Evolutionary conservation across 2,113 vertebrate species (phyloP), one percentile per base, ranked within the genome.

Genomic region (Peromyscus californicus): DNA sequence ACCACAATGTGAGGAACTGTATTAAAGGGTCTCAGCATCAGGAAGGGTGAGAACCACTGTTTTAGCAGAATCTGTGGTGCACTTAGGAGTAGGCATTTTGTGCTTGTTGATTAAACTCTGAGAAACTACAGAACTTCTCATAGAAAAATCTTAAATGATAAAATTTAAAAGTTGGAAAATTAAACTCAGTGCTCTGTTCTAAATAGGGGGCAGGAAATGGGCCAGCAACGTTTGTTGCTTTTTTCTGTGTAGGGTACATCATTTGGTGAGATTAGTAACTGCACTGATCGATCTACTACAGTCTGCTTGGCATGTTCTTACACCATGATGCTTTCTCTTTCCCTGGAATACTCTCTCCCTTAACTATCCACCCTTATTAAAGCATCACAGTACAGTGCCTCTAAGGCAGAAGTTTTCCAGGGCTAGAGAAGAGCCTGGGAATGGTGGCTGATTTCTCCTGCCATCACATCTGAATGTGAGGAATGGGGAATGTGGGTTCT

Each of bases 101-200:
- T 45, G 26, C 10, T 33, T 80, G 36, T 15, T n/a, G 39, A n/a
- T 95, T 63, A 75, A 75, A 75, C 65, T 75, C 89, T 80, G 65
- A 92, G 83, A 92, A 92, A 91, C n/a, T n/a, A 31, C 7, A 57
- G 63, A 91, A 65, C 33, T 31, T 70, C 78, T 76, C 54, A 4
- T 12, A 29, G 13, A 39, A 39, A 59, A 93, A 39, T 61, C 63
- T 95, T 42, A 72, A 78, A 57, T 90, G 21, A 72, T 5, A 74
- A 19, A 63, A 19, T 17, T 15, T 54, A 51, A 75, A 93, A 45
- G 16, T 36, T 13, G 13, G 21, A 36, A 78, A 96, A 89, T 45
- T 65, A 83, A 97, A 89, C 24, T 65, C n/a, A 0, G 39, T 94
- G 89, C 90, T 93, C 79, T 22, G 29, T 54, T 67, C 42, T n/a